phyloP scores from a whole-genome alignment of 2,797 vertebrate species.

The Sarcophilus harrisii region DNA sequence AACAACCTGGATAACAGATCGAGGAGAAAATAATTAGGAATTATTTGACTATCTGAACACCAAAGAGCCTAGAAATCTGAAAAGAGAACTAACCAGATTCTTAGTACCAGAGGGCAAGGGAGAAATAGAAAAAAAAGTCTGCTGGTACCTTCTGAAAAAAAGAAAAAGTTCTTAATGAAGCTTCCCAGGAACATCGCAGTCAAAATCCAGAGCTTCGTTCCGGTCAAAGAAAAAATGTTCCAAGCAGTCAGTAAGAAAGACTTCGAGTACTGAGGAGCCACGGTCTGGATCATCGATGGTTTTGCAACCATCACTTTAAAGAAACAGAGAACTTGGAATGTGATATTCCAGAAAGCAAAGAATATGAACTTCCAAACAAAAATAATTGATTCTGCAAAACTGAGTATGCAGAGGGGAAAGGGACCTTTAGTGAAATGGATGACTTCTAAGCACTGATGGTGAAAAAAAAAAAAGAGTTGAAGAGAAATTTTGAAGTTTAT shows the following conservation, averaged over 20 bases:
- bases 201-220: neutral
- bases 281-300: neutral
- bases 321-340: neutral
- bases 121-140: too few relatives aligned
- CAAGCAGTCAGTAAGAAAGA: neutral
- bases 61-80: neutral
- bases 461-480: neutral
- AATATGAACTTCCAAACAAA: neutral
- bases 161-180: too few relatives aligned
- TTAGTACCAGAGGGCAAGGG: neutral
- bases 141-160: too few relatives aligned
- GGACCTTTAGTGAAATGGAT: neutral
- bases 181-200: neutral
- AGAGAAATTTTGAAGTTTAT: neutral
- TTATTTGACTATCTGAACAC: neutral
- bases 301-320: neutral
- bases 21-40: neutral
- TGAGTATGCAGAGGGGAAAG: too few relatives aligned
- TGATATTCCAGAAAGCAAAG: neutral
- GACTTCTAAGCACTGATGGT: neutral
- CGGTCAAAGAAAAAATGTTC: neutral
- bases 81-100: neutral
- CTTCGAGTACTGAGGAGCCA: neutral
- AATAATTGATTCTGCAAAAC: too few relatives aligned
- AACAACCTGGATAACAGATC: neutral